These are phyloP conservation scores for Nothobranchius kuhntae DNA, from an alignment of 2,113 vertebrate species.

Conservation along the genomic window DNA sequence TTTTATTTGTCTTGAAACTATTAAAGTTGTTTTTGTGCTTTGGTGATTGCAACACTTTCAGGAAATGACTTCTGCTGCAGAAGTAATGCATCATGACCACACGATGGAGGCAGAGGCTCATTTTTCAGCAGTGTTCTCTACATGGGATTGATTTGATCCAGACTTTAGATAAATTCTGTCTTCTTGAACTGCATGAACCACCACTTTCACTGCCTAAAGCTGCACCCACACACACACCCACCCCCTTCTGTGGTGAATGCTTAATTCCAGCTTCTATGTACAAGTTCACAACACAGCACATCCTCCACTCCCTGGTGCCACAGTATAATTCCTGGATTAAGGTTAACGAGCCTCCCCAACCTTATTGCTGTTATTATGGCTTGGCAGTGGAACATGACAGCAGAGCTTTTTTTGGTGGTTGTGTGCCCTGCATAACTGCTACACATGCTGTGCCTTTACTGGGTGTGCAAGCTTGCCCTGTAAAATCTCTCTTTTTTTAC, in stretches of 20 bases:
- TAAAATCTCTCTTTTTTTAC: conserved; percentile 12
- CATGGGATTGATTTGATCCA: not conserved
- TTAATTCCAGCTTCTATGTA: conserved; percentile 38
- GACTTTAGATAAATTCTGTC: not conserved
- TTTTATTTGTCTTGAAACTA: not conserved
- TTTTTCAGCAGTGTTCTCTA: not conserved
- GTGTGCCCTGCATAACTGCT: conserved; percentile 47
- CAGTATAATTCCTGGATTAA: conserved; percentile 73
- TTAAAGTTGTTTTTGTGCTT: not conserved
- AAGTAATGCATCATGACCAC: conserved; percentile 33
- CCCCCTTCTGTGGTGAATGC: conserved; percentile 29
- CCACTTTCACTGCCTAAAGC: conserved; percentile 19
- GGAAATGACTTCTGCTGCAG: not conserved
- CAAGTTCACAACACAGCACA: conserved; percentile 51
- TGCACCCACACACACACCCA: not conserved
- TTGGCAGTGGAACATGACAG: conserved; percentile 64
- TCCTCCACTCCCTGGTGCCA: conserved; percentile 58
- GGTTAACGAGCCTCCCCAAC: conserved; percentile 68
- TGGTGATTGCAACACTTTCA: not conserved
- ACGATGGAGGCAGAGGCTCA: conserved; percentile 23
- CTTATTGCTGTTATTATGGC: conserved; percentile 72
- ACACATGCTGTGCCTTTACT: conserved; percentile 44
- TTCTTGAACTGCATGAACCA: conserved; percentile 33
- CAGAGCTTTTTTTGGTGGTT: conserved; percentile 61
- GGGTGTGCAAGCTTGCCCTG: conserved; percentile 22